Evolutionary conservation across 2,888 invertebrate genomes (phyloP).

Genomic region (Pasiphila rectangulata): DNA sequence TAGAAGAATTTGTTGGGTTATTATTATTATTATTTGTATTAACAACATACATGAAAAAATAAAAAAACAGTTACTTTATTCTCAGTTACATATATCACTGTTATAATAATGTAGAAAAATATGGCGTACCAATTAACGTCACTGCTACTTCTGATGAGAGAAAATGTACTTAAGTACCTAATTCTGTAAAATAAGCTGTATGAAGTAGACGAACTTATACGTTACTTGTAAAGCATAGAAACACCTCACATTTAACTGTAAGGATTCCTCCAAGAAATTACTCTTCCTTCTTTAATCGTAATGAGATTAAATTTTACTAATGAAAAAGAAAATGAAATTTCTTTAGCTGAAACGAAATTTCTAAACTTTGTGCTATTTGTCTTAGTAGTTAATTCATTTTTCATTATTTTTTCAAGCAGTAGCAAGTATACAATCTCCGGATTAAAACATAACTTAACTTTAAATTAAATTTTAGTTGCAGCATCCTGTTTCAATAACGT

Average conservation of each 20-base stretch:
- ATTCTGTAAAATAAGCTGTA: no score
- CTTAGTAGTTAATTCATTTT: conserved; percentile 58
- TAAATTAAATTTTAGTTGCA: neutral
- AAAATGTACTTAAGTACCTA: no score
- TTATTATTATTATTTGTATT: no score
- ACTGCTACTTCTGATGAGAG: no score
- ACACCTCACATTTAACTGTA: conserved; percentile 53
- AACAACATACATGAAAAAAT: no score
- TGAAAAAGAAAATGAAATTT: conserved; percentile 75
- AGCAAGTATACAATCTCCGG: conserved; percentile 24
- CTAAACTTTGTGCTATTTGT: conserved; percentile 63
- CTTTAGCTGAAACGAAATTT: conserved; percentile 57
- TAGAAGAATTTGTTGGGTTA: no score
- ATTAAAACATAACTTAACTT: conserved; percentile 4
- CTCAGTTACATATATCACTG: no score
- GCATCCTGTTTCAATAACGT: neutral
- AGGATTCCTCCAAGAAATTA: conserved; percentile 59
- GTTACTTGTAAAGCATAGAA: conserved; percentile 28
- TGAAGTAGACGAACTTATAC: no score
- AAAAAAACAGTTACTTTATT: no score
- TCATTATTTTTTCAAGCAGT: conserved; percentile 32
- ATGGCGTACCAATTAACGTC: no score
- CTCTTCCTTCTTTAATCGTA: conserved; percentile 53
- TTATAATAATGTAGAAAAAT: no score
- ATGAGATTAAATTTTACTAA: conserved; percentile 75